Base-by-base conservation (phyloP, 2,888 invertebrate genomes). In the Ommatoiulus sabulosus region DNA sequence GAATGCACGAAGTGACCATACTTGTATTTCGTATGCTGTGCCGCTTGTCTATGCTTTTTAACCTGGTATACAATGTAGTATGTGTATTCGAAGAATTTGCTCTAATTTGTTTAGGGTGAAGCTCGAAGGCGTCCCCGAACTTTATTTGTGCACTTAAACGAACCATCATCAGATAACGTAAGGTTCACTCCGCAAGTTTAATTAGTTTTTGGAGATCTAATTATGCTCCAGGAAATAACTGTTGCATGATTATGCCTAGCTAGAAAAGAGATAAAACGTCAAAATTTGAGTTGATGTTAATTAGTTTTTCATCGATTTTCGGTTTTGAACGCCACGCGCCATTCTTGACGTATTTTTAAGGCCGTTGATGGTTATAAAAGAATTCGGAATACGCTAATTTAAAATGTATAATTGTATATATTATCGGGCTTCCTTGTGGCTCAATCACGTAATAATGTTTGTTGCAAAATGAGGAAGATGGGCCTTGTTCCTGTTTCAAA, bases 231-330 rank as follows among this genome's bases (percentile, higher is more conserved):
- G 24, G 72, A 72, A 72, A 24, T 24, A 72, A 72, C 72, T 72
- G 63, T 63, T 72, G 72, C 72, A 24, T 72, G 72, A 72, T 72
- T 72, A 35, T 35, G 0, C 72, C 24, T 24, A 8, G 72, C 72
- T 72, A 24, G 72, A 24, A 24, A 72, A 24, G 20, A 72, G 72
- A 72, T 72, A 72, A 72, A 72, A 72, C 72, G 72, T 24, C 72
- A 24, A 72, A 72, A n/a, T 72, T 72, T 72, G 17, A 72, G 72
- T 72, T 24, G 72, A 72, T 24, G 72, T 72, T 72, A 72, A 72
- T 72, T 72, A 72, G 72, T 72, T 72, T 72, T 72, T 72, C 72
- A 72, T 72, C 72, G 72, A 72, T 72, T 72, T 72, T 72, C 24
- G 24, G 72, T 72, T 72, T 72, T 72, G 24, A 72, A 72, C 72